phyloP scores from a whole-genome alignment of 2,113 vertebrate species.

The Toxotes chatareus region DNA sequence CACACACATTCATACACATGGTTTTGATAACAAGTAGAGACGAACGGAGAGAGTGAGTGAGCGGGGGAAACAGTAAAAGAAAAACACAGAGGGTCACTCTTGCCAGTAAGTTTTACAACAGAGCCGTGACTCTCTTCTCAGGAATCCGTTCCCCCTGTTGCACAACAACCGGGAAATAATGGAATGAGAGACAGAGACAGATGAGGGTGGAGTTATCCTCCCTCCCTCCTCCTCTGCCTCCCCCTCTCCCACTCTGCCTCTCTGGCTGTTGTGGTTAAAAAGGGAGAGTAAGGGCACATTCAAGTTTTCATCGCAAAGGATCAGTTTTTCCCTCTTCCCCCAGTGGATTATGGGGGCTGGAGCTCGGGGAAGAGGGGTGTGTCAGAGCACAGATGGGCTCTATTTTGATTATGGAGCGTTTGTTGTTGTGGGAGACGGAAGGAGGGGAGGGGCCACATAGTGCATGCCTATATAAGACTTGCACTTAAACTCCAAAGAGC shows the following conservation, averaged over 20 bases:
- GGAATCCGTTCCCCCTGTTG: conserved; percentile 82
- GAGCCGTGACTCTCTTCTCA: conserved; percentile 82
- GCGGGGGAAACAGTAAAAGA: conserved; percentile 76
- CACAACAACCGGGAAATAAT: conserved; percentile 83
- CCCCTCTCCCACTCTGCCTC: conserved; percentile 14
- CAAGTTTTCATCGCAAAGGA: conserved; percentile 41
- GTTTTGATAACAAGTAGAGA: conserved; percentile 80
- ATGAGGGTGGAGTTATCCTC: conserved; percentile 67
- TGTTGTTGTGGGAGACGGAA: conserved; percentile 77
- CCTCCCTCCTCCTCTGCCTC: conserved; percentile 4
- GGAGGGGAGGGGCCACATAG: conserved; percentile 63
- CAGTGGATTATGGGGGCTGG: conserved; percentile 20
- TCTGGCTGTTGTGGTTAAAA: conserved; percentile 44
- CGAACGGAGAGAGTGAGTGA: conserved; percentile 69
- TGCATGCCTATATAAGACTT: conserved; percentile 72
- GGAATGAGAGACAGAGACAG: conserved; percentile 74
- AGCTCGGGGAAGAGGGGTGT: conserved; percentile 65
- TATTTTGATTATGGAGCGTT: conserved; percentile 78
- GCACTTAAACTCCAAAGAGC: conserved; percentile 78
- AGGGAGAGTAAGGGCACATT: conserved; percentile 51
- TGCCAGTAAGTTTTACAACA: conserved; percentile 86
- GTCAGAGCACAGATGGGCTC: conserved; percentile 70
- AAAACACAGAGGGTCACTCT: conserved; percentile 77
- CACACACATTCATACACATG: conserved; percentile 74
- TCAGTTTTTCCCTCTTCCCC: conserved; percentile 69